These are phyloP conservation scores for Suillia variegata DNA, from an alignment of 2,888 invertebrate species.

Conservation along the genomic window DNA sequence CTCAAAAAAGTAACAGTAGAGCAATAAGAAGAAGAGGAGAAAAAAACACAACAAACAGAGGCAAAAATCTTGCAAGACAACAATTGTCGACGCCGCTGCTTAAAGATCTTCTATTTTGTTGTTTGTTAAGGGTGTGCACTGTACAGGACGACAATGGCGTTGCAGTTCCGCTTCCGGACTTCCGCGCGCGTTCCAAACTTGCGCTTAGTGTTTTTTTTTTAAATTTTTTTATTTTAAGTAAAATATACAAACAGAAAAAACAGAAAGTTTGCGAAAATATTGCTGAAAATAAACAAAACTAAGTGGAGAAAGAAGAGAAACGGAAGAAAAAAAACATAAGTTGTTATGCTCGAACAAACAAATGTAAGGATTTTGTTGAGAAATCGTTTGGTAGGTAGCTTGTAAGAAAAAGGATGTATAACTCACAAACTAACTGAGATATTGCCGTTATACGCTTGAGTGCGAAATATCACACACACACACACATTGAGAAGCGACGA, in stretches of 20 bases:
- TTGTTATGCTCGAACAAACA: conserved; percentile 48
- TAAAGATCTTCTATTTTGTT: too few relatives aligned
- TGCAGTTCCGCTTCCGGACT: background rate
- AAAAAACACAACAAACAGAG: too few relatives aligned
- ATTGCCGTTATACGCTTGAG: conserved; percentile 4
- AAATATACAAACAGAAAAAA: conserved; percentile 9
- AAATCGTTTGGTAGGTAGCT: too few relatives aligned
- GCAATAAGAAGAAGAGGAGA: too few relatives aligned
- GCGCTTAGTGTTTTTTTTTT: background rate
- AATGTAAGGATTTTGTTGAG: conserved; percentile 46
- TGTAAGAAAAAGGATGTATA: background rate
- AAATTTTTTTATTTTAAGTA: background rate
- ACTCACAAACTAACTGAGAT: background rate
- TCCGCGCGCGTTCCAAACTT: too few relatives aligned
- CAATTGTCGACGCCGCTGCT: background rate
- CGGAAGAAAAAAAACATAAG: conserved; percentile 42
- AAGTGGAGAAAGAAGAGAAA: background rate
- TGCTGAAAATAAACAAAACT: background rate
- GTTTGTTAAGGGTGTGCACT: too few relatives aligned
- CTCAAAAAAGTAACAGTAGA: too few relatives aligned
- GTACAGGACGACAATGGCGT: background rate
- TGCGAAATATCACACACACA: background rate
- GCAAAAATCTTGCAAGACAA: background rate
- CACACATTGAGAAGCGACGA: background rate
- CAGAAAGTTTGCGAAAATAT: too few relatives aligned